Evolutionary conservation across 2,888 invertebrate species (phyloP), one percentile per base, ranked within the genome.

Genomic region (Proisotoma minuta): DNA sequence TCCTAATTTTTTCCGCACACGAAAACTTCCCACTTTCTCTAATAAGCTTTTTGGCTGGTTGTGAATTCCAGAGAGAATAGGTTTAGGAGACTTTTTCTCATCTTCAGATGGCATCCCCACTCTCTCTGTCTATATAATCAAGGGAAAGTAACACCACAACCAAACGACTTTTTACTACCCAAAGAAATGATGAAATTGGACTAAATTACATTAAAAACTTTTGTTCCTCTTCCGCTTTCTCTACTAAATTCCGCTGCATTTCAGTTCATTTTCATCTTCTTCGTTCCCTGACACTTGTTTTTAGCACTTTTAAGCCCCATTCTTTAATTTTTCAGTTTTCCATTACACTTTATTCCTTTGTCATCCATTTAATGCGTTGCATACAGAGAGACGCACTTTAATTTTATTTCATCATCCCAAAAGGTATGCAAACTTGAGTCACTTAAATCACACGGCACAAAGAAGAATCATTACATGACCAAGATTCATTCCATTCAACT

Each of bases 201-300:
- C 34, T 34, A 34, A 34, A 34, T 43, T 43, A 43, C 43, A 43
- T 43, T 43, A 43, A 43, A 43, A 43, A 43, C 43, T 43, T 43
- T 43, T 43, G 18, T 43, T 18, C 43, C 34, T 8, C 10, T 4
- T 18, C 43, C 43, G 18, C 43, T 43, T n/a, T n/a, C n/a, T n/a
- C 18, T 43, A 43, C 10, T n/a, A 18, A 20, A 4, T 43, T 5
- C 5, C 20, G 18, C 5, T 43, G 5, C 43, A 20, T n/a, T n/a
- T 12, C 43, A 12, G 4, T 43, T 4, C 43, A 43, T 20, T 43
- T 20, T 43, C 43, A 12, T n/a, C 43, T 43, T 20, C 15, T 43
- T 15, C 43, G 20, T 43, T 20, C 34, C 8, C 34, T 43, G 43
- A 18, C 43, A 43, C 43, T 43, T 43, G 18, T 43, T 43, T 5